These are phyloP conservation scores for Diachrysia chrysitis DNA, from an alignment of 2,888 invertebrate species.

Conservation along the genomic window DNA sequence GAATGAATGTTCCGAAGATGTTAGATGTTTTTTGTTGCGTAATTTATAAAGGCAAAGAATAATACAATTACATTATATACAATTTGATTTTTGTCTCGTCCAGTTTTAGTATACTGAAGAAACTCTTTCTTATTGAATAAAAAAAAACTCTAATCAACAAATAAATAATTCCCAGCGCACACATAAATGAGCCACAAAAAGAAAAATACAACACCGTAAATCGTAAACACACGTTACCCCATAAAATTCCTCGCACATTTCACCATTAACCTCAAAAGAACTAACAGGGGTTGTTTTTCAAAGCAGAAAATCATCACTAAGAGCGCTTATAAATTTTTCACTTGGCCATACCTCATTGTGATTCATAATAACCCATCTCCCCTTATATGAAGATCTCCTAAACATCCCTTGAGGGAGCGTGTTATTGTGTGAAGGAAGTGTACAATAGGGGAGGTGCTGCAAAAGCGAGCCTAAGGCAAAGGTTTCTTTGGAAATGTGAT, in stretches of 20 bases:
- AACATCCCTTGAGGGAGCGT: conserved; percentile 66
- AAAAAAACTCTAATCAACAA: conserved; percentile 15
- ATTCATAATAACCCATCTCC: conserved; percentile 59
- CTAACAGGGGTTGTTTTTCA: conserved; percentile 39
- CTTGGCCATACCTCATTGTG: conserved; percentile 59
- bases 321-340: conserved; percentile 73
- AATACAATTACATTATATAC: too few relatives aligned
- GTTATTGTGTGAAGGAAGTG: conserved; percentile 24
- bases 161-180: conserved; percentile 8
- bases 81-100: too few relatives aligned
- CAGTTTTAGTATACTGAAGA: too few relatives aligned
- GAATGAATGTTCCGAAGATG: too few relatives aligned
- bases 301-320: conserved; percentile 52
- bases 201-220: conserved; percentile 11
- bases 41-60: too few relatives aligned
- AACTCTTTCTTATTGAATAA: too few relatives aligned
- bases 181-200: not conserved
- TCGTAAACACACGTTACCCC: conserved; percentile 13
- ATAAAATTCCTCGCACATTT: conserved; percentile 41
- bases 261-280: conserved; percentile 53
- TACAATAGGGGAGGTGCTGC: not conserved
- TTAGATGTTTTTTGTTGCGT: too few relatives aligned
- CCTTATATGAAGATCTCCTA: conserved; percentile 65
- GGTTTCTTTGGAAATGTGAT: not conserved
- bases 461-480: not conserved